A percentile compares a stretch with the other conserved stretches of the same genome.
Evolutionary conservation across 1,140 invertebrate species (phyloP).

Genomic region (Lucilia cuprina): DNA sequence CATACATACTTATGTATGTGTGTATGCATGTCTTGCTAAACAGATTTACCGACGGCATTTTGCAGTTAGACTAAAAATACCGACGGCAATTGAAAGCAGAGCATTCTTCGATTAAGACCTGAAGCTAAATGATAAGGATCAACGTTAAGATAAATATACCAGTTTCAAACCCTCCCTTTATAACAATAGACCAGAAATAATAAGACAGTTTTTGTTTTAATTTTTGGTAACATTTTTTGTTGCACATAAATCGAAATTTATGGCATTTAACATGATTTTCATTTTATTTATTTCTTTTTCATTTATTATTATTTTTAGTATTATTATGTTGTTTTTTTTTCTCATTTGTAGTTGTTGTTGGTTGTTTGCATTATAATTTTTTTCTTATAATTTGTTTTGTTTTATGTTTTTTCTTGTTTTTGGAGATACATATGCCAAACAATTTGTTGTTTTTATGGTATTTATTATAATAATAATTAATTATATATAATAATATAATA

Average conservation of each 20-base stretch:
- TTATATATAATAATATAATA: background rate
- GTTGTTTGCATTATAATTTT: slow-evolving; percentile 19
- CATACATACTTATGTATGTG: too few species aligned
- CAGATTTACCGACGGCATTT: too few species aligned
- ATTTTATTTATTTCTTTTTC: background rate
- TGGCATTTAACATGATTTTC: slow-evolving; percentile 32
- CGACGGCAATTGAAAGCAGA: too few species aligned
- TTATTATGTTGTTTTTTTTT: slow-evolving; percentile 6
- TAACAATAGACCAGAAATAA: background rate
- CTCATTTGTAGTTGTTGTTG: slow-evolving; percentile 14
- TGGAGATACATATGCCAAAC: slow-evolving; percentile 10
- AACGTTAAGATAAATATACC: too few species aligned
- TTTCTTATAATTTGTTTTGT: background rate
- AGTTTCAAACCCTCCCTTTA: too few species aligned
- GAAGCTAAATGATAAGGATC: too few species aligned
- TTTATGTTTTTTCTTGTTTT: background rate
- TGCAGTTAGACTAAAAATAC: too few species aligned
- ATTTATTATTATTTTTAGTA: background rate
- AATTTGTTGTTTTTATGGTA: background rate
- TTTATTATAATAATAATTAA: slow-evolving; percentile 25
- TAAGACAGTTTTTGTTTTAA: slow-evolving; percentile 23
- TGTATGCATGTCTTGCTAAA: too few species aligned
- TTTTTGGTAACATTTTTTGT: slow-evolving; percentile 35
- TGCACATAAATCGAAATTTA: slow-evolving; percentile 19
- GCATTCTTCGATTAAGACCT: too few species aligned